Evolutionary conservation across 2,888 invertebrate species (phyloP).

Genomic region (Allophyes oxyacanthae): DNA sequence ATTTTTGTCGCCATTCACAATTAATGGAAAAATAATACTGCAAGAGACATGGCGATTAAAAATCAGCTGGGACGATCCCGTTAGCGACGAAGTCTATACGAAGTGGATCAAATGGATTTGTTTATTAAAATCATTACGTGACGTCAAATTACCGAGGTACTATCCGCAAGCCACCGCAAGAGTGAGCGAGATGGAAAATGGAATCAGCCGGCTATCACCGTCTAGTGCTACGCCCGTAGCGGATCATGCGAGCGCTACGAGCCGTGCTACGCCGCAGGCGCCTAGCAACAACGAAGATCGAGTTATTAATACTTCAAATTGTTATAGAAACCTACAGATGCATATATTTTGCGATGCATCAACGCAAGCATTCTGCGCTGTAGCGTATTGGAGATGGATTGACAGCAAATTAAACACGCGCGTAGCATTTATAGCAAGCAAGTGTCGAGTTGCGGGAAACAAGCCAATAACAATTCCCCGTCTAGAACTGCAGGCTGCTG

Average conservation of each 20-base stretch:
- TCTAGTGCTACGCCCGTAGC: not conserved
- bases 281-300: too few species aligned
- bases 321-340: slow-evolving; percentile 9
- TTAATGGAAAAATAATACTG: slow-evolving; percentile 50
- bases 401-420: not conserved
- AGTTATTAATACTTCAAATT: too few species aligned
- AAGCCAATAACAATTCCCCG: slow-evolving; percentile 30
- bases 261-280: not conserved
- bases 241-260: not conserved
- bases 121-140: slow-evolving; percentile 11
- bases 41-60: slow-evolving; percentile 41
- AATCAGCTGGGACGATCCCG: slow-evolving; percentile 40
- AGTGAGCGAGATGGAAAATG: not conserved
- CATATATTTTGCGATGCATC: slow-evolving; percentile 30
- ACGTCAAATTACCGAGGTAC: slow-evolving; percentile 13
- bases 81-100: slow-evolving; percentile 1
- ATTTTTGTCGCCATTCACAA: slow-evolving; percentile 50
- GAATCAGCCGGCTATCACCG: not conserved
- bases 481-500: slow-evolving; percentile 40
- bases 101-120: slow-evolving; percentile 32
- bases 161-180: not conserved
- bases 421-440: slow-evolving; percentile 3
- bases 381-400: slow-evolving; percentile 30
- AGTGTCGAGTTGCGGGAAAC: slow-evolving; percentile 19
- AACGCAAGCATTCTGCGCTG: slow-evolving; percentile 12